Conservation (phyloP, 2,888 invertebrate species). For the Drosophila quinaria region DNA sequence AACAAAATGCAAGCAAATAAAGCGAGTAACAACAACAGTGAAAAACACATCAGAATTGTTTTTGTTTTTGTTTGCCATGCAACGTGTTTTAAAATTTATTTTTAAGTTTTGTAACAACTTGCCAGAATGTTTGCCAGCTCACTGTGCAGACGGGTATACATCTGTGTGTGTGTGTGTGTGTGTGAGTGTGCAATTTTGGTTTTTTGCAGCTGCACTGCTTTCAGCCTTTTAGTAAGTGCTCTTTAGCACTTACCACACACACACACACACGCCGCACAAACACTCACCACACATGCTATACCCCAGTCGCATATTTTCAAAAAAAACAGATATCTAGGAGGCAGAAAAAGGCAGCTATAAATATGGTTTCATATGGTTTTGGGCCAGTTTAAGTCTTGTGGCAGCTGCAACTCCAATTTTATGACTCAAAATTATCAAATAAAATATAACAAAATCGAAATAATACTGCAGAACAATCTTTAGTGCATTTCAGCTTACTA, state of each 20-base stretch:
- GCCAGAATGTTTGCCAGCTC: slow-evolving; percentile 50
- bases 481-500: neutral
- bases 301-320: neutral
- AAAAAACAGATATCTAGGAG: slow-evolving; percentile 19
- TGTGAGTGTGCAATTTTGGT: slow-evolving; percentile 44
- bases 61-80: slow-evolving; percentile 47
- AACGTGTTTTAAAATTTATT: slow-evolving; percentile 67
- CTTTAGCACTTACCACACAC: slow-evolving; percentile 55
- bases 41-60: slow-evolving; percentile 41
- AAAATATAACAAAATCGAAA: slow-evolving; percentile 21
- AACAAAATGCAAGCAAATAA: slow-evolving; percentile 47
- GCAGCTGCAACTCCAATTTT: slow-evolving; percentile 25
- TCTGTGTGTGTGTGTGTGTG: slow-evolving; percentile 2
- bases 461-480: slow-evolving; percentile 7
- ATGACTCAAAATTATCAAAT: slow-evolving; percentile 23
- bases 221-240: slow-evolving; percentile 56
- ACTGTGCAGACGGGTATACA: neutral
- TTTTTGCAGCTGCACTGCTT: slow-evolving; percentile 59
- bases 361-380: slow-evolving; percentile 30
- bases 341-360: slow-evolving; percentile 24
- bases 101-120: slow-evolving; percentile 65
- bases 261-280: slow-evolving; percentile 17
- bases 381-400: slow-evolving; percentile 12
- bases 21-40: slow-evolving; percentile 14
- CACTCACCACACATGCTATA: neutral